Conservation (phyloP, 1,140 invertebrate species). For the Lepidurus apus region DNA sequence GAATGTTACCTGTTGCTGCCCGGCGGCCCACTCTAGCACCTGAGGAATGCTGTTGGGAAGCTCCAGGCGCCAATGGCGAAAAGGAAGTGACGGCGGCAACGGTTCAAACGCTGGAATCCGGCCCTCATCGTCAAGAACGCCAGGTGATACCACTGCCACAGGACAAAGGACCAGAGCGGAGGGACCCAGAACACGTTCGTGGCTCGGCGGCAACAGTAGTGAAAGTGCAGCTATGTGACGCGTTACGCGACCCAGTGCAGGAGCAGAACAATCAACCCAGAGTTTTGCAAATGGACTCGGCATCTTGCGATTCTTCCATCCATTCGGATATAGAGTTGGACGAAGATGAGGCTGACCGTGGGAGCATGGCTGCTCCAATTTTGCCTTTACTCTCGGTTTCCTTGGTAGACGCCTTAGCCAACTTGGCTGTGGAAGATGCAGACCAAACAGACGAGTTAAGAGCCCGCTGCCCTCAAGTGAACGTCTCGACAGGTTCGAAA, state of each 20-base stretch:
- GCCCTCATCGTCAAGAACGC: neutral
- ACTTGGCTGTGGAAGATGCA: neutral
- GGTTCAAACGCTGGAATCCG: neutral
- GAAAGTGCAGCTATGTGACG: constrained; percentile 9
- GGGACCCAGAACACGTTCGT: neutral
- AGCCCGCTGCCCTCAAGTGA: neutral
- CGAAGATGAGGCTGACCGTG: neutral
- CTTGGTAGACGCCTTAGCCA: neutral
- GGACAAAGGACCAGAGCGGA: neutral
- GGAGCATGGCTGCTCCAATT: neutral
- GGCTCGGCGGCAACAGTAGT: neutral
- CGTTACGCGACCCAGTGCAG: neutral
- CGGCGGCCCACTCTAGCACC: neutral
- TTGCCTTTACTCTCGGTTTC: neutral
- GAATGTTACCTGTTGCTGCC: constrained; percentile 11
- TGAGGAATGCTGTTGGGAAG: neutral
- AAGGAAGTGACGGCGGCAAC: constrained; percentile 13
- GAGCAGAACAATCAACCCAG: neutral
- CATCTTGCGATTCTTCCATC: neutral
- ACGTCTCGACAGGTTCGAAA: neutral
- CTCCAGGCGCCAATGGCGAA: neutral
- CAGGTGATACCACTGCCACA: neutral
- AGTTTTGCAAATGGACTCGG: neutral
- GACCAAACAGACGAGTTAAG: neutral
- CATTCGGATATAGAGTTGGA: neutral